Base-by-base conservation (phyloP, 1,140 invertebrate genomes). In the Ceratina australensis region DNA sequence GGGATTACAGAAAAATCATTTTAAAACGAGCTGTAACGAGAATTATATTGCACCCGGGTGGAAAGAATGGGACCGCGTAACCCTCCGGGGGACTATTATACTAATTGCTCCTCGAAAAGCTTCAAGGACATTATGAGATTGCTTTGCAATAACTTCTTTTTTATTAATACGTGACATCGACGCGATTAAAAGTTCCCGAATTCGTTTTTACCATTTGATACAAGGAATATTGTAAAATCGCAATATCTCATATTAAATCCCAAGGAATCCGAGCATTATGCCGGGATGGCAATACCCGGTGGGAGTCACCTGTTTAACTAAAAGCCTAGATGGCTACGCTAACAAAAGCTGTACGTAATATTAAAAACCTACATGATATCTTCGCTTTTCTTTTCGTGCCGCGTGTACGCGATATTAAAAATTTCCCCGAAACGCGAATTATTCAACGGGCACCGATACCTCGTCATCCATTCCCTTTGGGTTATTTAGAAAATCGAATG, bases 401-500 rank as follows among this genome's bases (percentile, higher is more conserved):
- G 7, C 16, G 20, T 13, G 18, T 22, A 18, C 24, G 18, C 5
- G 24, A 16, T 33, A 68, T 24, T 18, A 42, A 42, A 20, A 59
- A 59, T 59, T 22, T 33, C 28, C 28, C 50, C 15, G 5, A 28
- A 64, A 18, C 33, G 47, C 15, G 52, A 28, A 64, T 64, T 28
- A 73, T 50, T 52, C 22, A n/a, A 61, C 0, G 15, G 67, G 56
- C 54, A 13, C 7, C 28, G 20, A 47, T n/a, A 54, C 22, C 15
- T 59, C 22, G 0, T 15, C 24, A 10, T n/a, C 49, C 16, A 13
- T 12, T 15, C 4, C 26, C 1, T 22, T 18, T 10, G 8, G 52
- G 56, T 59, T 76, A 76, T 68, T 76, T 59, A 60, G 18, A 69
- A 71, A 68, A 76, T 60, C 65, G 65, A 68, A 69, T 22, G 20